Base-by-base conservation (phyloP, 2,113 vertebrate species). In the Mohoua ochrocephala region DNA sequence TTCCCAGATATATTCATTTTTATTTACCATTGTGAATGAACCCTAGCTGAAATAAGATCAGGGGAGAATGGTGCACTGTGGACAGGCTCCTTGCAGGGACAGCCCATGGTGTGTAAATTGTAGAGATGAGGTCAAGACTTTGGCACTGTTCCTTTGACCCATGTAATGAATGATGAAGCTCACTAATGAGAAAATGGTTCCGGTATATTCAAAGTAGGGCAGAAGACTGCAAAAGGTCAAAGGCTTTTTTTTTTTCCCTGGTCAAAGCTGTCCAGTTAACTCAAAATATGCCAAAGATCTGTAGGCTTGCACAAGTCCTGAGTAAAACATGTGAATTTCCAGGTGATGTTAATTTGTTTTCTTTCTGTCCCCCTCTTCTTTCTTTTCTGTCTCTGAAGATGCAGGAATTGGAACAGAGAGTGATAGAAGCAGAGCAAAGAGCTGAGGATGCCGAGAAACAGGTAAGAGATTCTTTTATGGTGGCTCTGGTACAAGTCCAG, bases 391-490 rank as follows among this genome's bases (percentile, higher is more conserved):
- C 88, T 67, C 92, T 64, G 35, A 97, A 99, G 99, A 99, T 99
- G 99, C 99, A 99, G 90, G 99, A 99, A 95, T 86, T 99, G 98
- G 99, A 99, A 83, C 99, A 99, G 92, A 98, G 98, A 96, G 98
- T 99, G 95, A 96, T 97, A 13, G 98, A 99, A 95, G 98, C 99
- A 10, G 99, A 99, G 94, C 98, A 98, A 97, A 98, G 99, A 94
- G 99, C 99, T 15, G 99, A 99, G 63, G 98, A 97, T 8, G 99
- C 99, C 1, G 99, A 99, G 95, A 99, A 99, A 97, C 99, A 99
- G 99, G 99, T 99, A 98, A 97, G 61, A 74, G 8, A 49, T 67
- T 88, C 11, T 89, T 50, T 75, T 53, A 37, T 47, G 10, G 17
- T 80, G 61, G 23, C 35, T 92, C 35, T 67, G 41, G 54, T 81